Evolutionary conservation across 2,888 invertebrate species (phyloP).

Genomic region (Margaritifera margaritifera): DNA sequence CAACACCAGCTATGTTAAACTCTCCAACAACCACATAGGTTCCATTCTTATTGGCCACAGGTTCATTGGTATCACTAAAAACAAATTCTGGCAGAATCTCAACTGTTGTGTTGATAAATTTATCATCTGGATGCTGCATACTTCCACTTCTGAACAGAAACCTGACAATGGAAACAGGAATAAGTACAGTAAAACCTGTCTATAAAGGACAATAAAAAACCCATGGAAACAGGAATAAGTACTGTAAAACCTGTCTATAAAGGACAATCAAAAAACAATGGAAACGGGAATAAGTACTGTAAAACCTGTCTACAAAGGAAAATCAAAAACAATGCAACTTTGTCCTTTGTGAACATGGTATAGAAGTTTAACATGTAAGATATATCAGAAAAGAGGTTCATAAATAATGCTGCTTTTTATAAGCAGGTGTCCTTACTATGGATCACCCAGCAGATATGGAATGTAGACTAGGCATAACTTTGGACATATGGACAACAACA

Average conservation of each 20-base stretch:
- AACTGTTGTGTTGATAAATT: slow-evolving; percentile 88
- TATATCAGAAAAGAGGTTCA: no score
- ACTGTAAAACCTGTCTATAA: not conserved
- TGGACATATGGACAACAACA: no score
- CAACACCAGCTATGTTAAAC: slow-evolving; percentile 88
- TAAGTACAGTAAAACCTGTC: not conserved
- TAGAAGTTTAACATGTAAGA: no score
- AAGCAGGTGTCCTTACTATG: no score
- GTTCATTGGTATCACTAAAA: slow-evolving; percentile 8
- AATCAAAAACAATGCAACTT: not conserved
- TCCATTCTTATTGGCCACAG: slow-evolving; percentile 72
- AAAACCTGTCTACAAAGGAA: not conserved
- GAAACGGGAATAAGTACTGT: slow-evolving; percentile 1
- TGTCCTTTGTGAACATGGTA: no score
- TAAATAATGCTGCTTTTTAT: no score
- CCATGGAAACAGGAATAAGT: slow-evolving; percentile 5
- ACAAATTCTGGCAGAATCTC: slow-evolving; percentile 80
- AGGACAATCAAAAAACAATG: slow-evolving; percentile 5
- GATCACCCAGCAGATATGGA: no score
- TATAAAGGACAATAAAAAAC: slow-evolving; percentile 1
- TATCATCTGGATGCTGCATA: slow-evolving; percentile 89
- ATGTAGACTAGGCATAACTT: no score
- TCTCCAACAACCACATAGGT: slow-evolving; percentile 82
- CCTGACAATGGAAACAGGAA: slow-evolving; percentile 43
- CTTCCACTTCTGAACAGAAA: slow-evolving; percentile 82